phyloP scores from a whole-genome alignment of 2,797 vertebrate species.

The Epinephelus awoara region DNA sequence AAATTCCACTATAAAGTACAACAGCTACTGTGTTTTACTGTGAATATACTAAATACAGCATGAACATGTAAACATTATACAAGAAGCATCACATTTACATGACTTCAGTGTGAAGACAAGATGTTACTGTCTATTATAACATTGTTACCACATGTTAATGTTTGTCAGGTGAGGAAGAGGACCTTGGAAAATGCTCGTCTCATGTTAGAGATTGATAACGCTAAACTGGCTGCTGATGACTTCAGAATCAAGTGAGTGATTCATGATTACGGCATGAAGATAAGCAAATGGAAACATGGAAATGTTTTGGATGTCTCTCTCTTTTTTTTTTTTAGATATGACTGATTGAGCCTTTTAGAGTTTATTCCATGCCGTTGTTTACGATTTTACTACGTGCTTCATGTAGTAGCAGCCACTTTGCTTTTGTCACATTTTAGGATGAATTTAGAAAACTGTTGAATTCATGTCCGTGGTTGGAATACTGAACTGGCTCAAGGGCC shows the following conservation, averaged over 20 bases:
- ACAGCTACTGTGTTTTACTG: not conserved
- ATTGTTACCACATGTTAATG: constrained; percentile 31
- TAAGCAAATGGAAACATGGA: too few relatives aligned
- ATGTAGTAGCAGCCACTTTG: too few relatives aligned
- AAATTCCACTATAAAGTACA: not conserved
- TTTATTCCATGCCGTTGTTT: too few relatives aligned
- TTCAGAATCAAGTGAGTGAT: constrained; percentile 89
- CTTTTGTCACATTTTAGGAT: too few relatives aligned
- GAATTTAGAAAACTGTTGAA: not conserved
- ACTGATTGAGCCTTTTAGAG: too few relatives aligned
- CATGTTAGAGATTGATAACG: constrained; percentile 90
- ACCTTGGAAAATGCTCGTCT: constrained; percentile 88
- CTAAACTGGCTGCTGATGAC: constrained; percentile 89
- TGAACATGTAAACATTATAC: not conserved
- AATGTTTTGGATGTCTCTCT: too few relatives aligned
- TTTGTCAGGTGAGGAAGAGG: constrained; percentile 85
- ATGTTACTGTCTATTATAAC: not conserved
- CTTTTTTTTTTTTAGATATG: too few relatives aligned
- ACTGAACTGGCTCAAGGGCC: too few relatives aligned
- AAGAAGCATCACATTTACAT: not conserved
- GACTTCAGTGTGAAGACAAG: not conserved
- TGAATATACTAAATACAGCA: not conserved
- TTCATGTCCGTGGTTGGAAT: not conserved
- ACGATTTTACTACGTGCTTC: too few relatives aligned
- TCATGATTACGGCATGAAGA: not conserved